Base-by-base conservation (phyloP, 2,888 invertebrate species). In the Lasioglossum villosulum region DNA sequence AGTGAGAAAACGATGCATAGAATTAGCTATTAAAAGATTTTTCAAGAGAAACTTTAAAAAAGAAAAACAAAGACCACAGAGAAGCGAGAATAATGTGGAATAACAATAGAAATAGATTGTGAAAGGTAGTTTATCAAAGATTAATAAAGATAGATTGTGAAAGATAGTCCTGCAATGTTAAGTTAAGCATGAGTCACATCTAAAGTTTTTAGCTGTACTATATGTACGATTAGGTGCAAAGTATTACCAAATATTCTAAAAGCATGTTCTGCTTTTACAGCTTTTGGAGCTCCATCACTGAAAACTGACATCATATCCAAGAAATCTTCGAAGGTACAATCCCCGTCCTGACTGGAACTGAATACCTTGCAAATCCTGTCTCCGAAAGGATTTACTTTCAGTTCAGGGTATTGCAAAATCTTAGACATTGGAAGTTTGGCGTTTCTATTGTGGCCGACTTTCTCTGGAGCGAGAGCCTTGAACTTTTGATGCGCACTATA, bases 251-350 rank as follows among this genome's bases (percentile, higher is more conserved):
- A 99, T 95, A 99, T 98, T 94, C 98, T 96, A 95, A 99, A 99
- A 4, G 99, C 99, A 96, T 99, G 99, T 94, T 98, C 98, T 23
- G 99, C 98, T 95, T 99, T 99, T 0, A 99, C 98, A 88, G 98
- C 97, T 92, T 98, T 97, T 0, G 99, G 99, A 14, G 99, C 98
- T 92, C 97, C 97, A 92, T 98, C 98, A 94, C 98, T 98, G 92
- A 99, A 98, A 30, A 99, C 98, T 0, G 98, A 99, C 97, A 99
- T 98, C 99, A 99, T 99, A 93, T 99, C 99, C 4, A 99, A 96
- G 94, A 99, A 99, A 95, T 99, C 99, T 95, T 99, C 99, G 95
- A 99, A 99, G 0, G 98, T 98, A 94, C 98, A 97, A 94, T 98
- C 98, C 6, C 98, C 99, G 95, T 98, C 98, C 89, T 98, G 98